phyloP scores from a whole-genome alignment of 2,797 vertebrate genomes.

The Salmo trutta region DNA sequence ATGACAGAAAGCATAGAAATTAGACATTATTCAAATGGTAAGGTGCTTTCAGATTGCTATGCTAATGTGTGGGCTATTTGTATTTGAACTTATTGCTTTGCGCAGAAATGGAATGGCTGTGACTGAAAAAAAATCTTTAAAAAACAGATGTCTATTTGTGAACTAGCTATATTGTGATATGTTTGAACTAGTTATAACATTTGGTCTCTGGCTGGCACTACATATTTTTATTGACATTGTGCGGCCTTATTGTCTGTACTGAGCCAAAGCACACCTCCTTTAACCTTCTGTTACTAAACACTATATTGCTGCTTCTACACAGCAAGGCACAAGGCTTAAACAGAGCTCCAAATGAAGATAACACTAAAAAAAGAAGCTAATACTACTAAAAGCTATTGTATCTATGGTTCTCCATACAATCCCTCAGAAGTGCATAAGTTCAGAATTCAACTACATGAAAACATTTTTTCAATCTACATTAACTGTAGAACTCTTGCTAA shows the following conservation, averaged over 20 bases:
- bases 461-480: too few relatives aligned
- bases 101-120: conserved; percentile 12
- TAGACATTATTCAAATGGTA: conserved; percentile 70
- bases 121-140: not conserved
- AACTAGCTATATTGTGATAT: not conserved
- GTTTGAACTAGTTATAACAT: conserved; percentile 8
- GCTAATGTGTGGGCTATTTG: conserved; percentile 47
- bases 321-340: not conserved
- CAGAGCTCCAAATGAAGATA: not conserved
- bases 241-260: conserved; percentile 15
- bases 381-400: not conserved
- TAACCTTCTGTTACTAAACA: too few relatives aligned
- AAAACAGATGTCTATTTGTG: too few relatives aligned
- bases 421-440: not conserved
- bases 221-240: conserved; percentile 11
- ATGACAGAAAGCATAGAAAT: conserved; percentile 68
- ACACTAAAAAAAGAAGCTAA: not conserved
- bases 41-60: conserved; percentile 39
- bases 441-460: too few relatives aligned
- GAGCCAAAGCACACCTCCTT: conserved; percentile 15
- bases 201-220: not conserved
- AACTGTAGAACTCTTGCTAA: too few relatives aligned
- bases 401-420: too few relatives aligned
- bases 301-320: conserved; percentile 7
- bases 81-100: conserved; percentile 39